Evolutionary conservation across 2,797 vertebrate species (phyloP).

Genomic region (Sebastes kiyomatsui): DNA sequence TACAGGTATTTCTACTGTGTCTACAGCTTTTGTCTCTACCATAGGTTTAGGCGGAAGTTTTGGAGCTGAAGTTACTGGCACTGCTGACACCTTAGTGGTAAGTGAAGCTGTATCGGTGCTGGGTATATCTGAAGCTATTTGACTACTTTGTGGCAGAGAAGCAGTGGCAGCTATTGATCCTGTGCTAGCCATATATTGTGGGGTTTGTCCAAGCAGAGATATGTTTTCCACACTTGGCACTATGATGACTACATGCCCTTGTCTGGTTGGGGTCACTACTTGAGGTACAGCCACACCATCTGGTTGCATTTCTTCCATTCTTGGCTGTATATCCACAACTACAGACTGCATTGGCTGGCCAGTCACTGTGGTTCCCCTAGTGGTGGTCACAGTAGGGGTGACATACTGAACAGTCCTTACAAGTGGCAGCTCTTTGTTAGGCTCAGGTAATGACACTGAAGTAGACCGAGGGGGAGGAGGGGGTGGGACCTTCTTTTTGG

Average conservation of each 20-base stretch:
- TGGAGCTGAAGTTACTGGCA: constrained; percentile 71
- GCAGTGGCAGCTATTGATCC: constrained; percentile 53
- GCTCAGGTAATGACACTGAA: constrained; percentile 71
- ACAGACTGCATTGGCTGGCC: constrained; percentile 73
- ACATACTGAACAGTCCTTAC: constrained; percentile 59
- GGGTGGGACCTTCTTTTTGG: constrained; percentile 79
- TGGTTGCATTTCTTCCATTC: constrained; percentile 63
- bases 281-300: constrained; percentile 61
- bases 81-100: constrained; percentile 55
- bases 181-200: constrained; percentile 59
- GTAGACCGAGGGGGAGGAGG: constrained; percentile 76
- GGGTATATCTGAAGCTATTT: constrained; percentile 47
- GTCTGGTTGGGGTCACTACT: constrained; percentile 71
- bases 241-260: constrained; percentile 80
- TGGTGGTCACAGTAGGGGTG: constrained; percentile 48
- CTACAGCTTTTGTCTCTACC: constrained; percentile 75
- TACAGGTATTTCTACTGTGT: constrained; percentile 72
- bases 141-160: constrained; percentile 65
- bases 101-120: constrained; percentile 50
- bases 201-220: constrained; percentile 55
- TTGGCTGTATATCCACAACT: constrained; percentile 77
- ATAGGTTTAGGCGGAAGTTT: constrained; percentile 78
- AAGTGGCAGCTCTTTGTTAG: constrained; percentile 39
- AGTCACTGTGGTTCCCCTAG: constrained; percentile 35
- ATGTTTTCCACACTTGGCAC: constrained; percentile 81